Percentiles rank a stretch among this genome's conserved stretches.
Evolutionary conservation across 2,888 invertebrate species (phyloP).

Genomic region (Hirtodrosophila cameraria): DNA sequence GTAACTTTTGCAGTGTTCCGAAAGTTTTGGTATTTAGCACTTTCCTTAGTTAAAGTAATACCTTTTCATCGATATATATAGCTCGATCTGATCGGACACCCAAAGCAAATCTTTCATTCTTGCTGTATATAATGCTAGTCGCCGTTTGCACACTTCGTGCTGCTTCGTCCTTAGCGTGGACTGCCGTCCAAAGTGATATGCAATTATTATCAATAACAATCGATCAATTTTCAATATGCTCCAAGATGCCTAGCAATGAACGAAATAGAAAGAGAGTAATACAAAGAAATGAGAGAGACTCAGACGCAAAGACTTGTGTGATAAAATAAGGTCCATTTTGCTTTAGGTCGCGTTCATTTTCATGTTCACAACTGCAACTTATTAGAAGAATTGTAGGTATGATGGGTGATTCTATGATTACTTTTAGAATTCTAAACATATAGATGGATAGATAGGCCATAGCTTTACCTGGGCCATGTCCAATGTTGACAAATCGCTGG

Average conservation of each 20-base stretch:
- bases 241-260: background rate
- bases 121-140: no score
- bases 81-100: no score
- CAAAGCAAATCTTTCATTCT: no score
- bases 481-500: slow-evolving; percentile 83
- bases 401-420: slow-evolving; percentile 30
- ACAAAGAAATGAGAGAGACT: background rate
- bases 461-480: slow-evolving; percentile 80
- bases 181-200: slow-evolving; percentile 51
- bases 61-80: no score
- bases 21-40: no score
- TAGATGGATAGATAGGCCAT: slow-evolving; percentile 49
- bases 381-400: slow-evolving; percentile 36
- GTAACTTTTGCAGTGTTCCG: no score
- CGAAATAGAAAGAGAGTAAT: background rate
- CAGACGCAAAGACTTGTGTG: no score
- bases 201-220: slow-evolving; percentile 79
- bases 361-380: slow-evolving; percentile 32
- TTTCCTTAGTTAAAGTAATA: no score
- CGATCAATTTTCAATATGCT: slow-evolving; percentile 79
- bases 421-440: slow-evolving; percentile 59
- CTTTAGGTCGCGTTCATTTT: slow-evolving; percentile 28
- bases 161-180: no score
- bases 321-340: slow-evolving; percentile 1
- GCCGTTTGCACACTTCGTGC: no score